Conservation (phyloP, 1,140 invertebrate genomes). For the Cataglyphis hispanica region DNA sequence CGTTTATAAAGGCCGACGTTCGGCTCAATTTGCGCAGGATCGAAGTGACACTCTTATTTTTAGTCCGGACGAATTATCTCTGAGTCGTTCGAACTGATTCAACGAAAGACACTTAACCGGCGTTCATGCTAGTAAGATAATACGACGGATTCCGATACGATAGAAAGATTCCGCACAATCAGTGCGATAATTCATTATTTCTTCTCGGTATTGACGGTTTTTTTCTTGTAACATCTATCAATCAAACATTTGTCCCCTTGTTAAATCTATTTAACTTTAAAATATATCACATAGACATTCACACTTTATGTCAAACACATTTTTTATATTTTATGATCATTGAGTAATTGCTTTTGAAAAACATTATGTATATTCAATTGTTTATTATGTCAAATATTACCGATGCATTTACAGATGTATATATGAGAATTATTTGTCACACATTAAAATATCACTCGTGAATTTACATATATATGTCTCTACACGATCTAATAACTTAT, state of each 20-base stretch:
- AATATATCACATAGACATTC: neutral
- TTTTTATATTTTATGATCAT: neutral
- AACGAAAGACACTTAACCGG: neutral
- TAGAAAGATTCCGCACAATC: neutral
- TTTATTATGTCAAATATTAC: slow-evolving; percentile 5
- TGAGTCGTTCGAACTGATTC: neutral
- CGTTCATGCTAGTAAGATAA: neutral
- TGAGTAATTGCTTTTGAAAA: neutral
- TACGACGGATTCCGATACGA: neutral
- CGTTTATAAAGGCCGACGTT: slow-evolving; percentile 10
- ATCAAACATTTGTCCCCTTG: too few species aligned
- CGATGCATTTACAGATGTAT: neutral
- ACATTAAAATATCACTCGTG: neutral
- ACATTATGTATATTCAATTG: neutral
- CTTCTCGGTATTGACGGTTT: too few species aligned
- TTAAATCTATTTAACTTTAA: neutral
- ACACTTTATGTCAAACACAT: neutral
- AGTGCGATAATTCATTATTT: neutral
- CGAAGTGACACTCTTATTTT: slow-evolving; percentile 39
- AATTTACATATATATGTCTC: neutral
- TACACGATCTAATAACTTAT: neutral
- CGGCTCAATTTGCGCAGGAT: slow-evolving; percentile 15
- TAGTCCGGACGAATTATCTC: slow-evolving; percentile 36
- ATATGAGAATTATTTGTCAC: slow-evolving; percentile 8
- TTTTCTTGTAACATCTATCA: neutral